Percentiles rank a stretch among this genome's conserved stretches.
phyloP scores from a whole-genome alignment of 2,888 invertebrate genomes.

The Eilema depressum region DNA sequence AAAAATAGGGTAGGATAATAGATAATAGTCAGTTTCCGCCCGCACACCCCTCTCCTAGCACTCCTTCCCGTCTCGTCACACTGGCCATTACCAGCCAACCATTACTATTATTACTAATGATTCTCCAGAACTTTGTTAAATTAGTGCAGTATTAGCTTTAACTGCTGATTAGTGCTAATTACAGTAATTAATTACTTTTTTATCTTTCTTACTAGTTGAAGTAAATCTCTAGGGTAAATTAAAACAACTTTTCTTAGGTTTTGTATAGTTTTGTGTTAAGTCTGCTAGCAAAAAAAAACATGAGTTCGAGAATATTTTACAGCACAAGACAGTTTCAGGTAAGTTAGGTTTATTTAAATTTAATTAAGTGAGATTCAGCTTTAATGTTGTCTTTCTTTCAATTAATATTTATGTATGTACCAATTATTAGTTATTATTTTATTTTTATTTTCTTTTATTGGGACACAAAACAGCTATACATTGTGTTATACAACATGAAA shows the following conservation, averaged over 20 bases:
- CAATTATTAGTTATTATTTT: neutral
- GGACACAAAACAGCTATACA: no score
- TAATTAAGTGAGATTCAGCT: no score
- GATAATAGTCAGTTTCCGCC: neutral
- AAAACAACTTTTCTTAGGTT: neutral
- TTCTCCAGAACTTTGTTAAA: neutral
- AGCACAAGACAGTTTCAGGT: conserved; percentile 77
- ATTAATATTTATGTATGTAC: neutral
- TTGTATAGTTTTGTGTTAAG: neutral
- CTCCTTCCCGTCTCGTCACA: neutral
- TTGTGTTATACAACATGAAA: no score
- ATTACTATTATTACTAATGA: no score
- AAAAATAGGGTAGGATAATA: neutral
- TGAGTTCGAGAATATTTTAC: conserved; percentile 61
- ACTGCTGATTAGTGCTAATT: no score
- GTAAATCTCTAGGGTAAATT: no score
- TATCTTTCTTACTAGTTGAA: no score
- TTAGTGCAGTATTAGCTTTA: no score
- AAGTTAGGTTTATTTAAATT: conserved; percentile 15
- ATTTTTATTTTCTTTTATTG: no score
- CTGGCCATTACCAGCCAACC: no score
- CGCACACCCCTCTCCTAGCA: neutral
- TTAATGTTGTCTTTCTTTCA: neutral
- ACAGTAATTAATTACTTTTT: no score
- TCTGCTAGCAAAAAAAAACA: conserved; percentile 24